Evolutionary conservation across 1,140 invertebrate species (phyloP), one percentile per base, ranked within the genome.

Genomic region (Drosophila auraria): DNA sequence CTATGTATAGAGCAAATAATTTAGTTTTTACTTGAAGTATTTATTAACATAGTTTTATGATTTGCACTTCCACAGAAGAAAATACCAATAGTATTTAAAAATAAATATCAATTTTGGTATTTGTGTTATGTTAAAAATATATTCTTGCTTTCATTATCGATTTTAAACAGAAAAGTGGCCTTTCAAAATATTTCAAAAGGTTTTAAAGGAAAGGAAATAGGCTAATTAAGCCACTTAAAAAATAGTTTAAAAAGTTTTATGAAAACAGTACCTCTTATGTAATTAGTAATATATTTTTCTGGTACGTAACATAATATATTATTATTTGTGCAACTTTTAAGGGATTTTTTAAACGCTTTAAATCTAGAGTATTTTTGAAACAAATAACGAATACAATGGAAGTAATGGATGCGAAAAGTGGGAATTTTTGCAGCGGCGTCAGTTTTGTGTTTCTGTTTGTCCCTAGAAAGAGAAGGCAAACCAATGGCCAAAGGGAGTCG

Each of bases 391-490:
- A 71, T 51, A 71, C 64, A 51, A 36, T 20, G 25, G 2, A 47
- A 1, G 11, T 0, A 12, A 45, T 1, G 14, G 30, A 3, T n/a
- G 50, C 40, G 2, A 5, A 17, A 17, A 17, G 7, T 11, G 40
- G 7, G 25, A 9, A 38, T 20, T 30, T 83, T 58, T 38, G 49
- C 56, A 64, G 51, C n/a, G 69, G 54, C 74, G 74, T 66, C 78
- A 73, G 62, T 60, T 68, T 59, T 77, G 65, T 76, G 76, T 74
- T 65, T 65, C 12, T 61, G 63, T 62, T 44, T 45, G 57, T 65
- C 64, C 64, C 74, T 78, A 73, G 65, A 36, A 20, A 47, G 56
- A 23, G 77, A 70, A 56, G 50, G 50, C 44, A 50, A 50, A 33
- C 56, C 45, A 20, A 27, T 40, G 7, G 45, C 14, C 14, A 44